phyloP scores from a whole-genome alignment of 2,113 vertebrate species.

The Arothron firmamentum region DNA sequence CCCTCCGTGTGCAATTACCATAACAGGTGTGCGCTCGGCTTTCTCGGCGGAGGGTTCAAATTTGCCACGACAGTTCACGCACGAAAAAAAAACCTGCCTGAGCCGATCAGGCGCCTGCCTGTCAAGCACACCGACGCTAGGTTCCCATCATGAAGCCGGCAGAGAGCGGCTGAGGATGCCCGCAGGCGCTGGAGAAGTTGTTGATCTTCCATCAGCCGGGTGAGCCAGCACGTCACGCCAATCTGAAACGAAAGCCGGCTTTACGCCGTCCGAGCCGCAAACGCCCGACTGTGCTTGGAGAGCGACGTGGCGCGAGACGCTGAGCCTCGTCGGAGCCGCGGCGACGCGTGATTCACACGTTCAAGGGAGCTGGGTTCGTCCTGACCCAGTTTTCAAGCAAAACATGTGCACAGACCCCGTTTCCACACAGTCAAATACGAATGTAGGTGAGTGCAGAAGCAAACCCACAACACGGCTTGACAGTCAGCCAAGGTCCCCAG shows the following conservation, averaged over 20 bases:
- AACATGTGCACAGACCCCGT: constrained; percentile 19
- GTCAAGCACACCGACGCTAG: too few relatives aligned
- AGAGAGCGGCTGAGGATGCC: too few relatives aligned
- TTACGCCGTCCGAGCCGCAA: constrained; percentile 4
- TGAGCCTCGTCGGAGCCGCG: constrained; percentile 13
- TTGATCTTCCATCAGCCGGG: too few relatives aligned
- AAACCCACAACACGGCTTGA: constrained; percentile 4
- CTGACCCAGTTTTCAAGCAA: constrained; percentile 63
- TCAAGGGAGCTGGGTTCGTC: constrained; percentile 41
- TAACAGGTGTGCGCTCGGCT: constrained; percentile 13
- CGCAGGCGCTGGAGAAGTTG: too few relatives aligned
- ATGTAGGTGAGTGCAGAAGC: constrained; percentile 2
- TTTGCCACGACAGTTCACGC: neutral
- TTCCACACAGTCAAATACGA: neutral
- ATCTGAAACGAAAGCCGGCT: constrained; percentile 11
- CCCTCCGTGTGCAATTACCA: constrained; percentile 13
- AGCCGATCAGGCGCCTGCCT: too few relatives aligned
- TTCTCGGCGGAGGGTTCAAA: neutral
- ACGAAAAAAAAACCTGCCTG: too few relatives aligned
- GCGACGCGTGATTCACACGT: constrained; percentile 63
- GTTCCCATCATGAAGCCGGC: too few relatives aligned
- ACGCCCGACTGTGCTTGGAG: constrained; percentile 19
- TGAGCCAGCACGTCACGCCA: constrained; percentile 27
- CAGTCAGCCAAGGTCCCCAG: constrained; percentile 46
- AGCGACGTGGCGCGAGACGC: neutral